Evolutionary conservation across 2,113 vertebrate species (phyloP).

Genomic region (Forbesichthys agassizii): DNA sequence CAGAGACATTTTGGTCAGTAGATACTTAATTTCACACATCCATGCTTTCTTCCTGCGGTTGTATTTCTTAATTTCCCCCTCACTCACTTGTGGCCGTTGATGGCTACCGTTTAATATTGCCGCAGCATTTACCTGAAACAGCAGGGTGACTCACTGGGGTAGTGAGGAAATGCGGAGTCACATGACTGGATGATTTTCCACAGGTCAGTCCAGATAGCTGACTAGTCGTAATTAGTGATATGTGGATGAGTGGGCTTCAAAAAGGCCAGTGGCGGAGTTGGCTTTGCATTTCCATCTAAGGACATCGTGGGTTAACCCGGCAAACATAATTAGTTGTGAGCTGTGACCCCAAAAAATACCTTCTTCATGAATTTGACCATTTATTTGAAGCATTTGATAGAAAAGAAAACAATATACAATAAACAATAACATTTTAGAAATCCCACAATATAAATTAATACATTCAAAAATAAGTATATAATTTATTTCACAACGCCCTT

Average conservation of each 20-base stretch:
- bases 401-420: too few species aligned
- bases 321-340: background rate
- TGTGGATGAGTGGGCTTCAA: conserved; percentile 24
- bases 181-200: conserved; percentile 54
- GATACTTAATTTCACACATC: conserved; percentile 34
- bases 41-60: conserved; percentile 39
- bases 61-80: conserved; percentile 51
- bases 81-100: conserved; percentile 41
- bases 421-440: too few species aligned
- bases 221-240: conserved; percentile 45
- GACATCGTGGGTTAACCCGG: conserved; percentile 17
- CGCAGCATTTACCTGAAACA: conserved; percentile 48
- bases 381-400: too few species aligned
- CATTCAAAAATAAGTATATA: too few species aligned
- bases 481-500: too few species aligned
- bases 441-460: too few species aligned
- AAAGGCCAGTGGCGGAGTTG: conserved; percentile 24
- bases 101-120: conserved; percentile 25
- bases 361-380: too few species aligned
- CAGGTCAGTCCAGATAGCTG: conserved; percentile 45
- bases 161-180: conserved; percentile 43
- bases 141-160: conserved; percentile 63
- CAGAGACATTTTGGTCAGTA: too few species aligned
- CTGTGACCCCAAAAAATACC: too few species aligned
- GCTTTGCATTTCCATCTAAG: conserved; percentile 26